Conservation (phyloP, 2,113 vertebrate species). For the Lagopus leucura region DNA sequence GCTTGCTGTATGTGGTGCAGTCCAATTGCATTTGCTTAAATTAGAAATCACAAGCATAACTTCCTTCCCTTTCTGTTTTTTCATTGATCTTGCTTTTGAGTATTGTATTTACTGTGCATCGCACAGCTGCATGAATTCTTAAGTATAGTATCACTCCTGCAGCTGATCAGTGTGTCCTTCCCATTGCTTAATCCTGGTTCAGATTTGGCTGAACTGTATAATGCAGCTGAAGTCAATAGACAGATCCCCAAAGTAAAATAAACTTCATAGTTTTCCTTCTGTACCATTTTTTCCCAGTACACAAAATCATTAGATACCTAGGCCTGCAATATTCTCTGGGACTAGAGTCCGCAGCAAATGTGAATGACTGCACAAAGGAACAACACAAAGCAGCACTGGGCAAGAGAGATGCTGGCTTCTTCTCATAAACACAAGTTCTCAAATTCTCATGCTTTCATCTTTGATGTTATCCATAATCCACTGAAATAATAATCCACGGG, state of each 20-base stretch:
- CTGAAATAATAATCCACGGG: neutral
- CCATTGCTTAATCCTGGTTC: neutral
- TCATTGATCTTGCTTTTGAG: neutral
- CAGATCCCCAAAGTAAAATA: neutral
- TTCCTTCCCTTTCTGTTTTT: slow-evolving; percentile 6
- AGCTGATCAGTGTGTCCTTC: neutral
- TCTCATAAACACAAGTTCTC: neutral
- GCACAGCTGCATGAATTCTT: slow-evolving; percentile 31
- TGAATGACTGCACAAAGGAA: neutral
- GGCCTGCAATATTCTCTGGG: neutral
- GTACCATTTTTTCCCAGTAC: neutral
- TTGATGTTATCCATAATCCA: neutral
- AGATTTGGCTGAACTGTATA: neutral
- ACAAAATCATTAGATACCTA: slow-evolving; percentile 18
- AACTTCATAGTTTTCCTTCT: neutral
- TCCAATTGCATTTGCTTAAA: slow-evolving; percentile 14
- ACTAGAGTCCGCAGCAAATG: neutral
- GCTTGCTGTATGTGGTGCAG: neutral
- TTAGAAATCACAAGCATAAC: neutral
- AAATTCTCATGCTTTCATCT: neutral
- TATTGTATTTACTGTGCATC: neutral
- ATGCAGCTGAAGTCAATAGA: neutral
- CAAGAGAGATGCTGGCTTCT: neutral
- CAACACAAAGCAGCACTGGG: neutral
- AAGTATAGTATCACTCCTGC: neutral